Evolutionary conservation across 2,797 vertebrate species (phyloP).

Genomic region (Anomalospiza imberbis): DNA sequence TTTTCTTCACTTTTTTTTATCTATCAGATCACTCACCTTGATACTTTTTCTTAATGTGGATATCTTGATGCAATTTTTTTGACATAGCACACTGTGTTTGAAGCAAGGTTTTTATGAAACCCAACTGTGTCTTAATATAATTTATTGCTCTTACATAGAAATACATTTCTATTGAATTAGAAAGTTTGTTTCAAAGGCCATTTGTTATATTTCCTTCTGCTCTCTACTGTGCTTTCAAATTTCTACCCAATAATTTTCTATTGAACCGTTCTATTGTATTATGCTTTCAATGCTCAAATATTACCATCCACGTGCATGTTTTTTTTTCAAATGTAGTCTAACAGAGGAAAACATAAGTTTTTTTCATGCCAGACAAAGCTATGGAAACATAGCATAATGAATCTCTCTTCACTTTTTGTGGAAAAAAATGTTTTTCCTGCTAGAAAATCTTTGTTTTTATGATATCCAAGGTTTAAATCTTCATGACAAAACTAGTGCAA

Average conservation of each 20-base stretch:
- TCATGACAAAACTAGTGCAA: not conserved
- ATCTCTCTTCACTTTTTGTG: not conserved
- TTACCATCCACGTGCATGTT: not conserved
- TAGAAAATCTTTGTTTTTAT: not conserved
- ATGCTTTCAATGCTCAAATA: not conserved
- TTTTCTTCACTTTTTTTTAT: not conserved
- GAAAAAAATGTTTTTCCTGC: not conserved
- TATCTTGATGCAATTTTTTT: not conserved
- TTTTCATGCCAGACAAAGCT: not conserved
- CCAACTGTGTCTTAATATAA: not conserved
- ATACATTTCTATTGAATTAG: not conserved
- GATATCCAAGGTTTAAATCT: not conserved
- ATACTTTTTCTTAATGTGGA: not conserved
- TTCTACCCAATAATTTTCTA: not conserved
- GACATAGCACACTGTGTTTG: not conserved
- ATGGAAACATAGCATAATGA: not conserved
- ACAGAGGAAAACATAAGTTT: not conserved
- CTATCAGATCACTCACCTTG: not conserved
- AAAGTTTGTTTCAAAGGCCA: not conserved
- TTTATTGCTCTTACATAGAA: not conserved
- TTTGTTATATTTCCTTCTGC: not conserved
- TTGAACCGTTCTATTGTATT: not conserved
- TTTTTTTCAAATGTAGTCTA: not conserved
- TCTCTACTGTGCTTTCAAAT: not conserved
- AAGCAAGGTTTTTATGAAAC: not conserved